These are phyloP conservation scores for Girardia tigrina DNA, from an alignment of 2,888 invertebrate species.

Conservation along the genomic window DNA sequence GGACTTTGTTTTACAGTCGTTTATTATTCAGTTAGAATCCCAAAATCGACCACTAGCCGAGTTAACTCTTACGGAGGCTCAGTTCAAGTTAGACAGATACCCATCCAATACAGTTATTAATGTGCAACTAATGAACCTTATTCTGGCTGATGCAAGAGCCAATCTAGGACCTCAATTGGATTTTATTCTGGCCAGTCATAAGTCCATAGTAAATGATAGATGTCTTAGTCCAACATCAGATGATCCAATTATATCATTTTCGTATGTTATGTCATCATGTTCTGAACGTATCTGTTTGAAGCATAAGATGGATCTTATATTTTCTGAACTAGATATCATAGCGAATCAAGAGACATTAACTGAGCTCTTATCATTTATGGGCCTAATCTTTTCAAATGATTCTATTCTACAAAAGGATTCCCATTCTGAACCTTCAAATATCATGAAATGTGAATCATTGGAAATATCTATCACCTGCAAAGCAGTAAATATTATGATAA, in stretches of 20 bases:
- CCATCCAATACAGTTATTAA: constrained; percentile 64
- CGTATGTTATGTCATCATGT: not conserved
- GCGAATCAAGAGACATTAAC: not conserved
- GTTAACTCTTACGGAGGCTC: constrained; percentile 75
- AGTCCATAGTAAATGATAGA: constrained; percentile 42
- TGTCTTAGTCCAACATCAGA: not conserved
- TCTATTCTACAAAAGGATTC: not conserved
- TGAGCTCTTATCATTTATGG: not conserved
- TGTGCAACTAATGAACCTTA: constrained; percentile 74
- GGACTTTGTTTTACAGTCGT: constrained; percentile 39
- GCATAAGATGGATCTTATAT: not conserved
- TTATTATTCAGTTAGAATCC: constrained; percentile 63
- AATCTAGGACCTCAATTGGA: constrained; percentile 89
- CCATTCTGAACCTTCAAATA: not conserved
- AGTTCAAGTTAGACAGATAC: constrained; percentile 62
- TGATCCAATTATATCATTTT: not conserved
- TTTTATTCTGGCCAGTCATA: constrained; percentile 78
- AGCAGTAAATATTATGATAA: constrained; percentile 57
- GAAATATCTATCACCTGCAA: not conserved
- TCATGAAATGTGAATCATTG: not conserved
- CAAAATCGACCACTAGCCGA: constrained; percentile 69
- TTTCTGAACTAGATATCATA: not conserved
- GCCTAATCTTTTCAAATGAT: not conserved
- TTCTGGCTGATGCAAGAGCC: constrained; percentile 83
- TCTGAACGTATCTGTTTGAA: not conserved